Conservation (phyloP, 2,113 vertebrate genomes). For the Syrmaticus mikado region DNA sequence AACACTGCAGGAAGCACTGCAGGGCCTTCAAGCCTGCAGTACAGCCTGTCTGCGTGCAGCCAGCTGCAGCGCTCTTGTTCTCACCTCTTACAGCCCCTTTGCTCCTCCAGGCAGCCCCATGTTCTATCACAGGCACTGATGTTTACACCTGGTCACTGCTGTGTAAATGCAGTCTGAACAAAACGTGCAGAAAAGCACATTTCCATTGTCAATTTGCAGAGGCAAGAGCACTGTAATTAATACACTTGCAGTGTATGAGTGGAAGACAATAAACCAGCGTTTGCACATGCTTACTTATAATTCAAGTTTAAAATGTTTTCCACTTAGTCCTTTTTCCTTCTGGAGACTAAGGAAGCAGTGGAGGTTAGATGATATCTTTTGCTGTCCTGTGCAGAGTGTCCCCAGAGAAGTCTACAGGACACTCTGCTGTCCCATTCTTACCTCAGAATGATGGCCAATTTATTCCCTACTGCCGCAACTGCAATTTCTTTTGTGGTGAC, state of each 20-base stretch:
- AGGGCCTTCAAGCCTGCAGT: fast-evolving
- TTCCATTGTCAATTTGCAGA: neutral
- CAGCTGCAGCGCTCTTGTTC: no score
- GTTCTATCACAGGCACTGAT: neutral
- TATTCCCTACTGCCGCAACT: neutral
- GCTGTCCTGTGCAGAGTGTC: neutral
- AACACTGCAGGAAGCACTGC: fast-evolving
- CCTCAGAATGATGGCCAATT: constrained; percentile 5
- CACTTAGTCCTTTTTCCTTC: neutral
- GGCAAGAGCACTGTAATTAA: neutral
- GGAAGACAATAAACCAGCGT: neutral
- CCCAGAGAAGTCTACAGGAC: constrained; percentile 2
- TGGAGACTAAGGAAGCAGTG: neutral
- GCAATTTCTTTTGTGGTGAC: constrained; percentile 15
- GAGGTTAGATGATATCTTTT: neutral
- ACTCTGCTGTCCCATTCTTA: neutral
- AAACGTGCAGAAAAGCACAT: neutral
- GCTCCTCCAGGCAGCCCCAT: no score
- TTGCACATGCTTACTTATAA: neutral
- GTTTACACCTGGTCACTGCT: neutral
- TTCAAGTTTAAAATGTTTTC: neutral
- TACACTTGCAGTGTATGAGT: neutral
- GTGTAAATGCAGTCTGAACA: neutral
- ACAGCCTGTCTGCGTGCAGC: fast-evolving
- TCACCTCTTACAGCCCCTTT: neutral